Conservation (phyloP, 2,797 vertebrate species). For the Pseudomugil tenellus region DNA sequence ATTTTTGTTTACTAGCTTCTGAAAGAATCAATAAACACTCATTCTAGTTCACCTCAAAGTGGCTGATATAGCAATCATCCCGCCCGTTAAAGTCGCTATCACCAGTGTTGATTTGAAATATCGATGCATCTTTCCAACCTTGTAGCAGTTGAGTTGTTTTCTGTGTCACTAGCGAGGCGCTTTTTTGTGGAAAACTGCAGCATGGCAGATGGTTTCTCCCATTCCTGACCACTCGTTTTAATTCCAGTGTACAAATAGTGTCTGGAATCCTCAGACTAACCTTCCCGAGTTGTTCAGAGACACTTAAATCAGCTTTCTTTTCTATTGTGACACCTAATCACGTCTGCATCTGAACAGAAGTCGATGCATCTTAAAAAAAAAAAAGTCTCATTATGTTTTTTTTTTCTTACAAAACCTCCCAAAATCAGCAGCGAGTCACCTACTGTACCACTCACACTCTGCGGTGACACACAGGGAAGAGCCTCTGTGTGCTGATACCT, state of each 20-base stretch:
- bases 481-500: conserved; percentile 15
- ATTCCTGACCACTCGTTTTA: neutral
- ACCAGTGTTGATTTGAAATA: neutral
- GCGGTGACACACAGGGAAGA: conserved; percentile 34
- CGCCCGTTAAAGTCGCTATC: neutral
- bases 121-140: neutral
- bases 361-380: neutral
- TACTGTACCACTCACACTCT: conserved; percentile 15
- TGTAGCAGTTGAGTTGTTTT: neutral
- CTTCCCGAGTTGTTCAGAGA: neutral
- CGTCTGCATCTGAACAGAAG: neutral
- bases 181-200: neutral
- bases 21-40: neutral
- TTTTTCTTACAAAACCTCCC: neutral
- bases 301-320: neutral
- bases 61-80: neutral
- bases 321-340: neutral
- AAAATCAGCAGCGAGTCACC: conserved; percentile 12
- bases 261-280: neutral
- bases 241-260: neutral
- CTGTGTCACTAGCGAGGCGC: neutral
- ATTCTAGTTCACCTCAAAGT: neutral
- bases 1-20: too few relatives aligned
- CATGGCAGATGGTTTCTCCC: neutral
- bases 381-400: neutral